Base-by-base conservation (phyloP, 1,140 invertebrate species). In the Pseudomyrmex pallidus region DNA sequence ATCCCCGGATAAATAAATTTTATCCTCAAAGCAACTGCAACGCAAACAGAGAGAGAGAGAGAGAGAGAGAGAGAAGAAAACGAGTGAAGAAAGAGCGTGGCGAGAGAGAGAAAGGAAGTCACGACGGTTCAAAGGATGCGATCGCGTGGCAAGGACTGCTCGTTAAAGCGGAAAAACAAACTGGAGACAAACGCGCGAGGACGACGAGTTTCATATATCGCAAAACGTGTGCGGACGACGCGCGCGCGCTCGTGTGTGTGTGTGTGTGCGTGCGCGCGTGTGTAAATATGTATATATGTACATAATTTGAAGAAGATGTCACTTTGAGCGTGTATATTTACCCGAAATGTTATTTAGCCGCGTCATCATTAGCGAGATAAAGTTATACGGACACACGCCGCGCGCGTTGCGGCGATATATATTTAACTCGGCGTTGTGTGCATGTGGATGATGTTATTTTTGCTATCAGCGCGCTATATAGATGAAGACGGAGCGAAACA, bases 131-230 rank as follows among this genome's bases (percentile, higher is more conserved):
- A 89, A 86, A 86, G 84, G 78, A 84, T 68, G 15, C 84, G 84
- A 89, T 89, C 68, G 85, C 73, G 76, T 74, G 78, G 87, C 72
- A 82, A 82, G 76, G 84, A 84, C 80, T 84, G 85, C 84, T 89
- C 87, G 82, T 89, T 89, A 89, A 89, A 86, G 48, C 74, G 85
- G 74, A 89, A 89, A 89, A 88, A 89, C 84, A 89, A 88, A 86
- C 87, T 86, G 54, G 25, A 46, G 73, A 48, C 44, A 17, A 57
- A 35, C 35, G 35, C 35, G 44, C 35, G 54, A 78, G 80, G 72
- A 86, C 59, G 66, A 77, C 59, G 44, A 20, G 50, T n/a, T 52
- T 64, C 83, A 68, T 25, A 25, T 56, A 12, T 25, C 50, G 48
- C 25, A 10, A n/a, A 50, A 20, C 50, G 44, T 7, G 0, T 5